These are phyloP conservation scores for Stichopus horrens DNA, from an alignment of 53 echinoderm and acorn worm genomes.

Conservation along the genomic window DNA sequence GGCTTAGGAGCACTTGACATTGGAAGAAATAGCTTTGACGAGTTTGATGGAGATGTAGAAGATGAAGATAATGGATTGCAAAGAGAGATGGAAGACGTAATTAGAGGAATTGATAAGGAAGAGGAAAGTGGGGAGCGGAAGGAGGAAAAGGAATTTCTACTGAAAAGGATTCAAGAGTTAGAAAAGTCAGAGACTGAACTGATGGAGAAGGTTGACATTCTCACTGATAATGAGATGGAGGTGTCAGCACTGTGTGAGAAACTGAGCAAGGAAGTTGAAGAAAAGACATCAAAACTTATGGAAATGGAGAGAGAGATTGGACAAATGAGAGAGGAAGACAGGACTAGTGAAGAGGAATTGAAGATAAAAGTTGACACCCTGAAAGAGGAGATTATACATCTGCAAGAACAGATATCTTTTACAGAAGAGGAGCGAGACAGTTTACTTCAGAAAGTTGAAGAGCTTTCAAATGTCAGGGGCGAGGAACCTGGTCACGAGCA, in stretches of 20 bases:
- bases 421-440: slow-evolving; percentile 29
- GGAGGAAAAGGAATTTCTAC: slow-evolving; percentile 15
- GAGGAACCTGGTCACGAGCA: slow-evolving; percentile 18
- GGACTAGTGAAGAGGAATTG: neutral
- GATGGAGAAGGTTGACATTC: slow-evolving; percentile 71
- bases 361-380: neutral
- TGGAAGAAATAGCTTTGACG: slow-evolving; percentile 43
- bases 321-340: neutral
- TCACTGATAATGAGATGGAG: slow-evolving; percentile 61
- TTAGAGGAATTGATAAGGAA: slow-evolving; percentile 20
- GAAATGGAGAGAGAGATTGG: neutral
- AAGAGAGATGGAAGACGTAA: slow-evolving; percentile 52
- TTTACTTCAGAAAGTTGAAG: neutral
- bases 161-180: slow-evolving; percentile 61
- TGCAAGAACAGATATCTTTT: slow-evolving; percentile 52
- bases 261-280: slow-evolving; percentile 44
- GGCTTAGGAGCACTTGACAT: slow-evolving; percentile 69
- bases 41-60: slow-evolving; percentile 31
- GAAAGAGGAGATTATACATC: slow-evolving; percentile 42
- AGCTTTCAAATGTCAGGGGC: slow-evolving; percentile 30
- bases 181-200: slow-evolving; percentile 89
- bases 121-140: neutral
- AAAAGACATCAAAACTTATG: slow-evolving; percentile 30
- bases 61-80: slow-evolving; percentile 55
- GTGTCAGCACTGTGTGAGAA: slow-evolving; percentile 58